Percentiles rank a stretch among this genome's conserved stretches.
Conservation (phyloP, 1,140 invertebrate species). For the Monomorium pharaonis region DNA sequence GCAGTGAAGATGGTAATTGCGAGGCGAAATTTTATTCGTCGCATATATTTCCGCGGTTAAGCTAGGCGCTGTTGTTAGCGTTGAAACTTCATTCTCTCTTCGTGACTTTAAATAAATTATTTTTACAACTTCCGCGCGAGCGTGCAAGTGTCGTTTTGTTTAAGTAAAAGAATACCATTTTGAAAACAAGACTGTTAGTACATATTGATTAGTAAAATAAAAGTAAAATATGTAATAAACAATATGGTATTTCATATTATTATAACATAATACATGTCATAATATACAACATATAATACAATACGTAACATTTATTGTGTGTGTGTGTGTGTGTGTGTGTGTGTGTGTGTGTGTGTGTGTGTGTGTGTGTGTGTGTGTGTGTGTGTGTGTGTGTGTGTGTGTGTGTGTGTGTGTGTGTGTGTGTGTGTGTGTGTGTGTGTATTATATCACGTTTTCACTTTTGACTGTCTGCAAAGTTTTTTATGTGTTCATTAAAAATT, state of each 20-base stretch:
- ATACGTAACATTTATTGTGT: not conserved
- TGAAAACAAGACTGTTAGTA: constrained; percentile 27
- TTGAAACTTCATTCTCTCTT: constrained; percentile 19
- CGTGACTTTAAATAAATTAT: constrained; percentile 36
- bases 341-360: no score
- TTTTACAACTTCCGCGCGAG: constrained; percentile 9
- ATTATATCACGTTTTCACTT: no score
- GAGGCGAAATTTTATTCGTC: constrained; percentile 65
- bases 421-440: no score
- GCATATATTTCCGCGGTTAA: constrained; percentile 35
- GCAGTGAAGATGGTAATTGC: constrained; percentile 62
- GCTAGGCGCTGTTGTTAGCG: not conserved
- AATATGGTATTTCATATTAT: not conserved
- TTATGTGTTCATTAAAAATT: no score
- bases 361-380: no score
- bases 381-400: no score
- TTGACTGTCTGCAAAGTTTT: no score
- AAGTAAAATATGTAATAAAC: not conserved
- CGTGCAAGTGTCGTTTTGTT: constrained; percentile 6
- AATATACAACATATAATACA: not conserved
- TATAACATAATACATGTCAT: not conserved
- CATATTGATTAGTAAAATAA: not conserved
- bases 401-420: no score
- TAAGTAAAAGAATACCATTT: not conserved
- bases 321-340: no score